A percentile compares a stretch with the other conserved stretches of the same genome.
phyloP scores from a whole-genome alignment of 2,113 vertebrate genomes.

The Dipodomys stephensi region DNA sequence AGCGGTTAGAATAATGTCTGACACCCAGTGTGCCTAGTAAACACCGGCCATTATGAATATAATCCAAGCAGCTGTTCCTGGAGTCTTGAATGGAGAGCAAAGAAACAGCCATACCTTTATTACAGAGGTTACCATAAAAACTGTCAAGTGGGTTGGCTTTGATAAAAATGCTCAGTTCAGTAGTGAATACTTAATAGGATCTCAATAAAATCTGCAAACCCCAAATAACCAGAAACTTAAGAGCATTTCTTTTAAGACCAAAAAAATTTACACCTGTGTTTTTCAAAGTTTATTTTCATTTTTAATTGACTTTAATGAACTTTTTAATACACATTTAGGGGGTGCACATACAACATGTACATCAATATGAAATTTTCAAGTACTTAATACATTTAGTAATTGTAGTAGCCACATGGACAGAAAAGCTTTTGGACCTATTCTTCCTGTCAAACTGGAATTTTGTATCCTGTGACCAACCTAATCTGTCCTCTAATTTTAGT shows the following conservation, averaged over 20 bases:
- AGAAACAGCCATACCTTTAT: background rate
- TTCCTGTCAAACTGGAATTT: background rate
- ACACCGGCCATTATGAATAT: background rate
- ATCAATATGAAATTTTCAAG: background rate
- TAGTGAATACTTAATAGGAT: background rate
- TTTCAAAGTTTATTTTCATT: background rate
- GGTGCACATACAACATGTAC: background rate
- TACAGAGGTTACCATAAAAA: background rate
- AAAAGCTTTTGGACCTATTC: background rate
- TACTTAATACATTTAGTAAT: background rate
- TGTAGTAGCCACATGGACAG: background rate
- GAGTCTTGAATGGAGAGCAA: background rate
- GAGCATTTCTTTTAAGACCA: background rate
- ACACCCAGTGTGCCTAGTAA: background rate
- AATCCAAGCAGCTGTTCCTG: background rate
- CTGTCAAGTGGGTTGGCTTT: background rate
- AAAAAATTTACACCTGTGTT: background rate
- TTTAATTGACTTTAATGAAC: background rate
- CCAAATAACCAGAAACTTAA: background rate
- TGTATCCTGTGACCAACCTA: background rate
- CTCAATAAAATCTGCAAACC: constrained; percentile 7
- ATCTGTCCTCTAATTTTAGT: background rate
- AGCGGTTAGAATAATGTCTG: background rate
- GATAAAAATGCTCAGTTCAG: background rate
- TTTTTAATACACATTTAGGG: background rate